Evolutionary conservation across 2,888 invertebrate genomes (phyloP).

Genomic region (Acholoe squamosa): DNA sequence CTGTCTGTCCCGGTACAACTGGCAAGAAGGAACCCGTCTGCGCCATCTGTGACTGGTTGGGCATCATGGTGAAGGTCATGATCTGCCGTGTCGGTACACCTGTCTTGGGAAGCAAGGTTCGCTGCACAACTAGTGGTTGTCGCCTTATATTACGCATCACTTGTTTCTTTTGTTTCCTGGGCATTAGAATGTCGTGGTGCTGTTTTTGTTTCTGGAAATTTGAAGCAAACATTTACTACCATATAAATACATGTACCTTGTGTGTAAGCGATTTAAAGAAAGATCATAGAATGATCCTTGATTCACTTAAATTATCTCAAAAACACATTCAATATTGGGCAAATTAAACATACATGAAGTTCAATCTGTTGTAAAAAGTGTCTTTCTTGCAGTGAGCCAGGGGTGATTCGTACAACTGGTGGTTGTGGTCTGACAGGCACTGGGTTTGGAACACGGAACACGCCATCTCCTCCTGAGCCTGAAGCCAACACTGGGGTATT

Average conservation of each 20-base stretch:
- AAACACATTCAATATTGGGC: too few relatives aligned
- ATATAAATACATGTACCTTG: too few relatives aligned
- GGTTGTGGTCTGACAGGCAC: constrained; percentile 53
- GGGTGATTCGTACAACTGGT: constrained; percentile 1
- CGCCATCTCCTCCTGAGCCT: constrained; percentile 62
- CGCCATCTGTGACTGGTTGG: constrained; percentile 49
- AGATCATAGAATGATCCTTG: too few relatives aligned
- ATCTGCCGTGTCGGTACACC: constrained; percentile 66
- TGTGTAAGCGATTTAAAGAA: too few relatives aligned
- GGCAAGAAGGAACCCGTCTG: constrained; percentile 65
- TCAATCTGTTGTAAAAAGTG: constrained; percentile 49
- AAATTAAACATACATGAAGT: constrained; percentile 7
- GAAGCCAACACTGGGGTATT: background rate
- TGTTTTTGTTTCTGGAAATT: constrained; percentile 46
- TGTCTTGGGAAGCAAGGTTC: constrained; percentile 79
- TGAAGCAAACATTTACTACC: too few relatives aligned
- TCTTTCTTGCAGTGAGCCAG: constrained; percentile 44
- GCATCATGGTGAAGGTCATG: constrained; percentile 66
- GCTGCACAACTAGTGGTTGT: constrained; percentile 75
- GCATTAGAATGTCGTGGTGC: constrained; percentile 42
- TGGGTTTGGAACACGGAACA: constrained; percentile 68
- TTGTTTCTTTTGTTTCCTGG: constrained; percentile 24
- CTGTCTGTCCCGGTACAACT: constrained; percentile 42
- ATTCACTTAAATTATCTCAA: too few relatives aligned
- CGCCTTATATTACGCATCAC: constrained; percentile 54